A percentile compares a stretch with the other conserved stretches of the same genome.
Conservation (phyloP, 64 coral and sea anemone species). For the Porites australiensis region DNA sequence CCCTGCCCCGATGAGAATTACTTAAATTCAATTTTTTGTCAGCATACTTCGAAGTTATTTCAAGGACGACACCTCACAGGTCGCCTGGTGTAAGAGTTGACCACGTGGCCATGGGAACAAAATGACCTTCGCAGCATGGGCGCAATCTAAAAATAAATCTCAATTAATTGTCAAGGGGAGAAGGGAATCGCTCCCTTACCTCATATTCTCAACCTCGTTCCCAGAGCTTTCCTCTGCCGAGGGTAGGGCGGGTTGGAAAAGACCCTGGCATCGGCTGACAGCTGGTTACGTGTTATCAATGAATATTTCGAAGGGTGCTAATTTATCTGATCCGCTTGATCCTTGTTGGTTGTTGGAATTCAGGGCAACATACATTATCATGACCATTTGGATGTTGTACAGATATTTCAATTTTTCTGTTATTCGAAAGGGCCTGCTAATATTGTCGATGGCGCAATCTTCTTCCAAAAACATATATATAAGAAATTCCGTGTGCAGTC, state of each 20-base stretch:
- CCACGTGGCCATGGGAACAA: background rate
- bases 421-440: background rate
- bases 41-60: background rate
- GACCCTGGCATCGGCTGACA: background rate
- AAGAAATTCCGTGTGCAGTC: conserved; percentile 1
- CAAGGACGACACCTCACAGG: background rate
- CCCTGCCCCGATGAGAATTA: background rate
- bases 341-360: background rate
- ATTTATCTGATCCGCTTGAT: background rate
- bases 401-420: background rate
- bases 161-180: background rate
- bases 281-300: background rate
- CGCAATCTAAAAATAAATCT: background rate
- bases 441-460: conserved; percentile 13
- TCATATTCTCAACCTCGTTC: background rate
- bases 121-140: background rate
- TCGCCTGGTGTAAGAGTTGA: background rate
- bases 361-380: background rate
- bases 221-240: background rate
- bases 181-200: background rate
- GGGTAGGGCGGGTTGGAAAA: background rate
- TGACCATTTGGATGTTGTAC: background rate
- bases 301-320: background rate
- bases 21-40: background rate
- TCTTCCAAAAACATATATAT: conserved; percentile 29